Evolutionary conservation across 2,888 invertebrate species (phyloP), one percentile per base, ranked within the genome.

Genomic region (Drepana falcataria): DNA sequence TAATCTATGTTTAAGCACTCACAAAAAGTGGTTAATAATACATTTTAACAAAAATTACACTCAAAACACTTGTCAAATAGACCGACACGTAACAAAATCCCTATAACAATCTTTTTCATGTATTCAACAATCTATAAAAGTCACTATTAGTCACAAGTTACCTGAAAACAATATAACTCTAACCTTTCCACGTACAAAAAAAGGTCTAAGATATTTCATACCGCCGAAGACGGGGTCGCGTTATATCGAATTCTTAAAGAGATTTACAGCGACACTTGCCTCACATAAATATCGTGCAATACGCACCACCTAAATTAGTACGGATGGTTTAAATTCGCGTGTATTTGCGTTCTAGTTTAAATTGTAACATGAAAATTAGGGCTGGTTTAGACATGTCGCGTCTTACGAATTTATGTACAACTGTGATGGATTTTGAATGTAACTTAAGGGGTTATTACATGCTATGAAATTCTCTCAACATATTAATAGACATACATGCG

Each of bases 211-310:
- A 59, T 65, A 64, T 61, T 60, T 64, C 56, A 59, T 61, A 55
- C 54, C 54, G 44, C 55, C 49, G 56, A 59, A 64, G 55, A 59
- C 54, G 56, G 53, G 62, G 61, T 58, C 61, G 55, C 52, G 59
- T 62, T 64, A 62, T 66, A 66, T 71, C 64, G 62, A 68, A 67
- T 65, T 67, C 66, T 64, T 64, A 59, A 53, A 66, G 61, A 67
- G 67, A 72, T 73, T 71, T 73, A 71, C 66, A 57, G 61, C 55
- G 64, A 64, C 62, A 59, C 55, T 51, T 51, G 55, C 56, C 56
- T 61, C 57, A 57, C 58, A 58, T 58, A 63, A 64, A 58, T 57
- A 57, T 67, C 59, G 57, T 59, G 59, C 56, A 48, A 59, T 47
- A 49, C 56, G 51, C 48, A 54, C 33, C 49, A 41, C 53, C 52